phyloP scores from a whole-genome alignment of 1,140 invertebrate species.

The Uloborus diversus region DNA sequence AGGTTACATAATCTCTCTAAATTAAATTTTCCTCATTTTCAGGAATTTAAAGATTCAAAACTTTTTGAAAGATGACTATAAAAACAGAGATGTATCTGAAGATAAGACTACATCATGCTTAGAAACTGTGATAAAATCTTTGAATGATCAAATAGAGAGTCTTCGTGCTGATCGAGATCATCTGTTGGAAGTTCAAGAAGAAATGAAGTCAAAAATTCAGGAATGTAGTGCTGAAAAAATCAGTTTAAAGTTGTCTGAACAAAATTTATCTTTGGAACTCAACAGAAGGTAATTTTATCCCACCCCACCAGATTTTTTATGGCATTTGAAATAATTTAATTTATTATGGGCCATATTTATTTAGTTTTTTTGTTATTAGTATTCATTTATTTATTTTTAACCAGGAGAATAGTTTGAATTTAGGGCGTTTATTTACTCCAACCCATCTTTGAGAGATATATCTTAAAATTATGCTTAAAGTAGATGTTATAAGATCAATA shows the following conservation, averaged over 20 bases:
- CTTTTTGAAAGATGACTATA: conserved; percentile 6
- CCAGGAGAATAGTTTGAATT: background rate
- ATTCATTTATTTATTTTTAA: background rate
- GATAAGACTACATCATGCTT: background rate
- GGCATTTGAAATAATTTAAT: no score
- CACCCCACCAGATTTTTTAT: no score
- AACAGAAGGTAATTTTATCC: conserved; percentile 26
- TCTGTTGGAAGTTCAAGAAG: background rate
- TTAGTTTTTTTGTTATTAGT: background rate
- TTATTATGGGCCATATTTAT: no score
- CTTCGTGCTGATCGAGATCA: background rate
- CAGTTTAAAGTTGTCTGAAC: conserved; percentile 6
- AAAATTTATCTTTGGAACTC: background rate
- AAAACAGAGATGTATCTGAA: background rate
- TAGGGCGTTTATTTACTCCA: background rate
- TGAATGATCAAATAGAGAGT: conserved; percentile 35
- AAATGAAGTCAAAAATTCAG: conserved; percentile 20
- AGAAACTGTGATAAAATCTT: conserved; percentile 13
- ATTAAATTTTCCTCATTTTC: background rate
- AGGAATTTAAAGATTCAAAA: conserved; percentile 36
- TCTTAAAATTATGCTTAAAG: no score
- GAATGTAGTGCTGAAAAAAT: conserved; percentile 12
- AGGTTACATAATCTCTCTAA: no score
- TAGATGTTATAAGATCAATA: no score
- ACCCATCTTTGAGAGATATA: background rate